phyloP scores from a whole-genome alignment of 2,888 invertebrate species.

The Morpho helenor region DNA sequence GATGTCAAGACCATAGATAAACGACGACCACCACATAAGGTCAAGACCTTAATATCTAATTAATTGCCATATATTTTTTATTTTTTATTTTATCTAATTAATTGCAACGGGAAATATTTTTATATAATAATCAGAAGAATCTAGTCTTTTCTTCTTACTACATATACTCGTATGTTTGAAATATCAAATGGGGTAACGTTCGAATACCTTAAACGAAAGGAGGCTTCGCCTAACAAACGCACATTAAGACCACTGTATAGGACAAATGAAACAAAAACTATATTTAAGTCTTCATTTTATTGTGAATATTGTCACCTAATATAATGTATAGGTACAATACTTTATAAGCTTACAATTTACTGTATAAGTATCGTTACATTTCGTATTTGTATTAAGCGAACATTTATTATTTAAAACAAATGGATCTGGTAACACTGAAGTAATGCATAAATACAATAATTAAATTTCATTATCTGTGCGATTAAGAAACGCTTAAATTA shows the following conservation, averaged over 20 bases:
- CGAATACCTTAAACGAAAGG: too few species aligned
- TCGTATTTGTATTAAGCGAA: conserved; percentile 33
- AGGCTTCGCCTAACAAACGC: not conserved
- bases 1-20: too few species aligned
- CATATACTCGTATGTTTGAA: too few species aligned
- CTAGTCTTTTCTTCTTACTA: too few species aligned
- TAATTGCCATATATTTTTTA: too few species aligned
- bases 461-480: conserved; percentile 31
- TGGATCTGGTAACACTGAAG: conserved; percentile 21
- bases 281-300: conserved; percentile 75
- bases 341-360: conserved; percentile 65
- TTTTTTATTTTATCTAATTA: too few species aligned
- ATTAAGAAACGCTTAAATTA: conserved; percentile 28
- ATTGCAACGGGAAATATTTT: too few species aligned
- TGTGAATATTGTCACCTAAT: conserved; percentile 73
- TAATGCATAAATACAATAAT: conserved; percentile 23
- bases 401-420: conserved; percentile 35
- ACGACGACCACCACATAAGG: too few species aligned
- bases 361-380: conserved; percentile 57
- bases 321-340: conserved; percentile 65
- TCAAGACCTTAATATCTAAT: too few species aligned
- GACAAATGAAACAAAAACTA: conserved; percentile 25
- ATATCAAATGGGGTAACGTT: too few species aligned
- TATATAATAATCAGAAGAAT: too few species aligned
- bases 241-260: not conserved